Base-by-base conservation (phyloP, 1,140 invertebrate genomes). In the Carposina sasakii region DNA sequence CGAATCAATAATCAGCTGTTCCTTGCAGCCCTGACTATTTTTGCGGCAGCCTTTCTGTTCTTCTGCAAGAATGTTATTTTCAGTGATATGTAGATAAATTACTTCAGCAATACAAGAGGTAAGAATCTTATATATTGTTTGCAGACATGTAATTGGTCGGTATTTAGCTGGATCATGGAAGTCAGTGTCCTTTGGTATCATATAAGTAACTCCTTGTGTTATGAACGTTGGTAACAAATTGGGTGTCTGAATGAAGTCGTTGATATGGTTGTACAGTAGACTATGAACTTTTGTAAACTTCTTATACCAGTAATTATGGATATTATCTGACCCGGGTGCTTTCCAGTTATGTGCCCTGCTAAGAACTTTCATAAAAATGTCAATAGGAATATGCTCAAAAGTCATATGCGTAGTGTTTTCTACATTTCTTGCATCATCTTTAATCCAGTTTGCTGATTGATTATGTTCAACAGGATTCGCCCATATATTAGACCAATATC, bases 41-140 rank as follows among this genome's bases (percentile, higher is more conserved):
- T 36, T 33, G 24, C 44, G 30, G 31, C 44, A 46, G 1, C 44
- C 44, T 37, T 46, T 46, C n/a, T 46, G 44, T 24, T 46, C 24
- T 26, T 46, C 44, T 34, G 44, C 31, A 6, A 46, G 19, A 3
- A 36, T 23, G 6, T 46, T 36, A 20, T 46, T 20, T 34, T 1
- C 12, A 1, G 15, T 15, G 1, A 37, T 22, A 16, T 46, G 44
- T 34, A n/a, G 1, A 15, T 37, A 24, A 13, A 46, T 46, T 1
- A 36, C 2, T 24, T 34, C 1, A 15, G 30, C 16, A 10, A 23
- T 46, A 24, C 30, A 36, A 2, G 44, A 13, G 34, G 44, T 46
- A 2, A 34, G 15, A 4, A 34, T 34, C 37, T 46, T 34, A 21
- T 46, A 46, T 12, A 46, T 34, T n/a, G 19, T 46, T 15, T 34